Evolutionary conservation across 2,888 invertebrate genomes (phyloP).

Genomic region (Mesorhabditis belari): DNA sequence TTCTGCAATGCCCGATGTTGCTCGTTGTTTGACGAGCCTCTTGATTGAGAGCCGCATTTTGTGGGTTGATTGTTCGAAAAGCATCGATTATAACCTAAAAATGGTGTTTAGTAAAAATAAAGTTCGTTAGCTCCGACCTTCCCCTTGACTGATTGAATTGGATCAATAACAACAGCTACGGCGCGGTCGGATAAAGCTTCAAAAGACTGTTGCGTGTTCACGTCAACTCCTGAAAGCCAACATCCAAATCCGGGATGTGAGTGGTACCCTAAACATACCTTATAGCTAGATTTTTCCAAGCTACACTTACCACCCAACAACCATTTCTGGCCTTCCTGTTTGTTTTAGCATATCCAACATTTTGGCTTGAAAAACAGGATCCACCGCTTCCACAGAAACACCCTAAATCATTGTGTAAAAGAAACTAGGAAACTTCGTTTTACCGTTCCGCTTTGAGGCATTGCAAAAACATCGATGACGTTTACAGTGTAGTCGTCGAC

Average conservation of each 20-base stretch:
- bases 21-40: constrained; percentile 97
- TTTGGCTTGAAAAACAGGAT: constrained; percentile 97
- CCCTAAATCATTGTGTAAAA: constrained; percentile 60
- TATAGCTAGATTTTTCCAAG: not conserved
- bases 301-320: constrained; percentile 80
- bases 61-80: constrained; percentile 94
- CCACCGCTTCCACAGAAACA: constrained; percentile 97
- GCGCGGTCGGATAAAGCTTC: constrained; percentile 84
- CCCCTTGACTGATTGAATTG: constrained; percentile 96
- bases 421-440: constrained; percentile 1
- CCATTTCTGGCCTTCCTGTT: constrained; percentile 96
- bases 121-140: no score
- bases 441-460: constrained; percentile 74
- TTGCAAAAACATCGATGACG: constrained; percentile 98
- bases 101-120: no score
- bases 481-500: constrained; percentile 99
- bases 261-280: constrained; percentile 53
- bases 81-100: constrained; percentile 93
- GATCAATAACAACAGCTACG: constrained; percentile 95
- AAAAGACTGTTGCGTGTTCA: constrained; percentile 34
- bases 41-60: constrained; percentile 95
- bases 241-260: constrained; percentile 12
- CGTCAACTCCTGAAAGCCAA: constrained; percentile 8
- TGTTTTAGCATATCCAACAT: constrained; percentile 96
- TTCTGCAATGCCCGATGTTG: constrained; percentile 95